Evolutionary conservation across 2,888 invertebrate genomes (phyloP), one percentile per base, ranked within the genome.

Genomic region (Rotaria magnacalcarata): DNA sequence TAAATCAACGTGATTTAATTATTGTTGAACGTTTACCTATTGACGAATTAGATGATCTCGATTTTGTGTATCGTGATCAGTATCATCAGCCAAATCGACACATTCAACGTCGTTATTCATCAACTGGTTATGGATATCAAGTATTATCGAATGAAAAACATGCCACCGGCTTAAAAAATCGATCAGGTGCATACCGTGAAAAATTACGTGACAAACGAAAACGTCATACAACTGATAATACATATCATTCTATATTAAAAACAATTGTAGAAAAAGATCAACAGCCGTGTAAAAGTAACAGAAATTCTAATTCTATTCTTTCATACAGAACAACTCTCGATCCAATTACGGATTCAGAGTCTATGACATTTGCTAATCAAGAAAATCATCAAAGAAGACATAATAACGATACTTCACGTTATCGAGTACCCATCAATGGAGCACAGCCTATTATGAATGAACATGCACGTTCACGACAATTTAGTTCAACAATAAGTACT

Each of bases 171-270:
- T 47, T 47, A 47, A 11, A 47, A 11, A 16, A 41, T 47, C 80
- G 80, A 47, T 43, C 80, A 4, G 47, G 3, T 47, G 11, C 80
- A 47, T 47, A 80, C n/a, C 80, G 80, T 14, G 80, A 80, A n/a
- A 43, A 47, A 24, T 14, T 80, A 8, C 80, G 80, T 43, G 80
- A 80, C 47, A 43, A n/a, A 47, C 80, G 80, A 47, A 80, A 80
- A 47, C 80, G 80, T 80, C 80, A 80, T 80, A 80, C 80, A 80
- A 80, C 47, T 11, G 80, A 80, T 47, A 47, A 80, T 80, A 47
- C 80, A 2, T 80, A 80, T 24, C 80, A 80, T 47, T 47, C 80
- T 7, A 80, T 80, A n/a, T 41, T 80, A 41, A 80, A 80, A 80
- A 47, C 80, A 11, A 80, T 80, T n/a, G 2, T 80, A n/a, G 80